Percentiles rank a stretch among this genome's conserved stretches.
Evolutionary conservation across 1,140 invertebrate species (phyloP).

Genomic region (Acromyrmex heyeri): DNA sequence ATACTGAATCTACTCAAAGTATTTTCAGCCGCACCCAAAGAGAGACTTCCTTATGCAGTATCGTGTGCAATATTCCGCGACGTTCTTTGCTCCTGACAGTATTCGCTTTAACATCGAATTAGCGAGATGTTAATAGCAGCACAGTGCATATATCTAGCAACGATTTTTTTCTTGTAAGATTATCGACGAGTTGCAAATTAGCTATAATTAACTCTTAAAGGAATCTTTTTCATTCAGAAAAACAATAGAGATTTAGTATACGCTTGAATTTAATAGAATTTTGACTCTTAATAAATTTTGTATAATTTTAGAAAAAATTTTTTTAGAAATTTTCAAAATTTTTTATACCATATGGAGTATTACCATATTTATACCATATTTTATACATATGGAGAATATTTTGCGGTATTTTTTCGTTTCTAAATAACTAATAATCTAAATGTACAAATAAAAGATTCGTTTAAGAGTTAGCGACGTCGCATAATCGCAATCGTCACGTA

Average conservation of each 20-base stretch:
- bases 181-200: constrained; percentile 32
- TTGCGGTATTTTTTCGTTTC: neutral
- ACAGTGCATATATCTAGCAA: neutral
- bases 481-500: neutral
- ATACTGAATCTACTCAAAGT: constrained; percentile 75
- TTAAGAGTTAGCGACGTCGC: constrained; percentile 32
- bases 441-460: constrained; percentile 25
- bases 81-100: neutral
- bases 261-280: neutral
- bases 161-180: neutral
- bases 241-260: neutral
- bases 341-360: neutral
- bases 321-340: neutral
- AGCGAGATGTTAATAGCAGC: constrained; percentile 31
- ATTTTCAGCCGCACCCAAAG: constrained; percentile 57
- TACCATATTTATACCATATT: too few relatives aligned
- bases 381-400: neutral
- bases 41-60: constrained; percentile 36
- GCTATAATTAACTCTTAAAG: constrained; percentile 46
- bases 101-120: constrained; percentile 38
- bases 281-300: neutral
- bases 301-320: neutral
- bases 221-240: neutral
- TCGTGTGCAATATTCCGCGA: constrained; percentile 4
- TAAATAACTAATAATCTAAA: neutral